Base-by-base conservation (phyloP, 1,140 invertebrate genomes). In the Mesaphorura yosii region DNA sequence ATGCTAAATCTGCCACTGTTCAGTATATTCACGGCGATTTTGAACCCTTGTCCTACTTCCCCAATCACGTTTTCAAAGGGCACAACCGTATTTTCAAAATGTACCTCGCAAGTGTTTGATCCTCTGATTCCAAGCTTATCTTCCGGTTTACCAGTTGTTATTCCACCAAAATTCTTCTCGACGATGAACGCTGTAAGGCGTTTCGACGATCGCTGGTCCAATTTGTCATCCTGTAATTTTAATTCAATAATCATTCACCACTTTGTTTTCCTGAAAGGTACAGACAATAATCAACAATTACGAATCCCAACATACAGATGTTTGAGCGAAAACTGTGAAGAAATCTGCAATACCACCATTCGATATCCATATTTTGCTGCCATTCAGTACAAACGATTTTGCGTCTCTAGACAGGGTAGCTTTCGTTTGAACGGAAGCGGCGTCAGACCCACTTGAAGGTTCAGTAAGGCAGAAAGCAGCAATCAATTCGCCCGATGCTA, bases 101-200 rank as follows among this genome's bases (percentile, higher is more conserved):
- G 73, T 0, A 83, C 73, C 64, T 80, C 59, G 17, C 51, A 28
- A 10, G 64, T 66, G 42, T 65, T 66, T 6, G 64, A 63, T 50
- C 69, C 70, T 71, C 66, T 76, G 46, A 84, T 83, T 0, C 86
- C 88, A 65, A 87, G 76, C 38, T 84, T 86, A 48, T 81, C 76
- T 57, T 83, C 78, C n/a, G 76, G 73, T 14, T 79, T 72, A 12
- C 78, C 78, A 63, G 75, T 74, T 1, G 73, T 76, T 0, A 93
- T 75, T 22, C 86, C 85, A 10, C 76, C 75, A 62, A 76, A 79
- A 22, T 69, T 66, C 51, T 78, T 70, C 55, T 90, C 86, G 1
- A 93, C 81, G 48, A 90, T 72, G 62, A 92, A 87, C 3, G 81
- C 76, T 0, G 80, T 78, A 0, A 84, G 40, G 17, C 49, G 26